Conservation (phyloP, 2,888 invertebrate genomes). For the Encarsia formosa region DNA sequence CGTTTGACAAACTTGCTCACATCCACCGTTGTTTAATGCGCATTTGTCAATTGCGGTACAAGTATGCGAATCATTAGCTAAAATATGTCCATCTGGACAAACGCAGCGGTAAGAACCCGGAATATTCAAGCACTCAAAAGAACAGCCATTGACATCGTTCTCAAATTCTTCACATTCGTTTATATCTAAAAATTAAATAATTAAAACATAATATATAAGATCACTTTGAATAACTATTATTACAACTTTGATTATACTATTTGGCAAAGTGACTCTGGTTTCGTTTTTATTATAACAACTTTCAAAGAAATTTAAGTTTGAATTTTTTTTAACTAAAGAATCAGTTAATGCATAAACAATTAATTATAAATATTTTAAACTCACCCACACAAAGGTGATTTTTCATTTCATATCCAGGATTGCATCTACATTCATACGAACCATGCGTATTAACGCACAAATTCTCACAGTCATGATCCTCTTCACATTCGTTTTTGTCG, state of each 20-base stretch:
- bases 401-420: constrained; percentile 26
- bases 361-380: no score
- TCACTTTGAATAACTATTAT: no score
- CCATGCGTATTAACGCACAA: constrained; percentile 38
- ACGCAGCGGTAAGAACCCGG: constrained; percentile 45
- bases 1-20: constrained; percentile 53
- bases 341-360: no score
- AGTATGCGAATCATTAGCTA: constrained; percentile 43
- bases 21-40: constrained; percentile 45
- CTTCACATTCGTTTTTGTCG: constrained; percentile 36
- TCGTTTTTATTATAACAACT: no score
- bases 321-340: no score
- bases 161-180: constrained; percentile 49
- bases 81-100: constrained; percentile 49
- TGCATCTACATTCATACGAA: constrained; percentile 54
- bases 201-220: no score
- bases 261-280: no score
- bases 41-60: constrained; percentile 47
- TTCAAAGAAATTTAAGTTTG: no score
- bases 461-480: constrained; percentile 39
- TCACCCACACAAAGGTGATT: constrained; percentile 42
- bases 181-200: no score
- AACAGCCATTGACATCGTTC: constrained; percentile 48
- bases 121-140: constrained; percentile 53
- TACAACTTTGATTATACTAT: no score